Evolutionary conservation across 2,888 invertebrate species (phyloP), one percentile per base, ranked within the genome.

Genomic region (Ormyrus labotus): DNA sequence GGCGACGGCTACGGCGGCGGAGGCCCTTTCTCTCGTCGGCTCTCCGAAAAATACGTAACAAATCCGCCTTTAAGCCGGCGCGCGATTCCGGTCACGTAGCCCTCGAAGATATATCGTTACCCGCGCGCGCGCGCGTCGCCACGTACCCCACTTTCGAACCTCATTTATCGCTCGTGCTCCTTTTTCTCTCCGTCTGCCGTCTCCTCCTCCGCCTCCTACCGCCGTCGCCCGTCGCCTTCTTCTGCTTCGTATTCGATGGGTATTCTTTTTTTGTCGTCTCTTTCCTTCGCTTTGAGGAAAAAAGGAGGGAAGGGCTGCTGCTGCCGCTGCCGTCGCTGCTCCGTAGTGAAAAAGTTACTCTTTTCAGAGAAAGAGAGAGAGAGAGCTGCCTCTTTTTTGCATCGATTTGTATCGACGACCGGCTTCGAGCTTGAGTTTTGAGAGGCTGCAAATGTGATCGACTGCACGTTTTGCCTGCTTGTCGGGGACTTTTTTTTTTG

Each of bases 111-210:
- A 89, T 90, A 88, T 87, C 85, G 87, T 87, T 87, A 87, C 87
- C 86, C 85, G 83, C 84, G 84, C 84, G 81, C 77, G 19, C 81
- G 81, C 79, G 19, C 7, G 10, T 86, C 86, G 86, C 87, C 89
- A 87, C 88, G 86, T 90, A 90, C 86, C 87, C 89, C 87, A 89
- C 88, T 88, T 89, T 88, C 87, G 86, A 88, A 88, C 88, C 88
- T 87, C 88, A 87, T 89, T 89, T 88, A 87, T 87, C 85, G 86
- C 85, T 85, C 86, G 47, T 50, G 34, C 57, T 60, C 63, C 48
- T 61, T 50, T 67, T 55, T 71, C 9, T 69, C 10, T 80, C 84
- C 86, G 82, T 72, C 81, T 81, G 81, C 81, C 84, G 82, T 60
- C 51, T 45, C 61, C 51, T 51, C 61, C 47, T 5, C 34, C 51